A percentile compares a stretch with the other conserved stretches of the same genome.
Conservation (phyloP, 1,140 invertebrate genomes). For the Cydia amplana region DNA sequence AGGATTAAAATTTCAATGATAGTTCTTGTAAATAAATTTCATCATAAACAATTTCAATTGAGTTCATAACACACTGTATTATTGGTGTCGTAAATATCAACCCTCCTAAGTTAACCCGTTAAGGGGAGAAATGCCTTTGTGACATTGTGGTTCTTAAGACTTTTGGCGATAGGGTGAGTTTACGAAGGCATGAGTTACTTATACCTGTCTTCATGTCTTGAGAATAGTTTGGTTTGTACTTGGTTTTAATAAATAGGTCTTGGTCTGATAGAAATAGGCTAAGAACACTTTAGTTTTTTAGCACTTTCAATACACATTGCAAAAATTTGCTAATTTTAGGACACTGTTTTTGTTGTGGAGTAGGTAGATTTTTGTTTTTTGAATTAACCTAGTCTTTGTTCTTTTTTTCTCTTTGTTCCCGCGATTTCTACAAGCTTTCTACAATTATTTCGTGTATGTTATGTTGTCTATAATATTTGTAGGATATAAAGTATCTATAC, state of each 20-base stretch:
- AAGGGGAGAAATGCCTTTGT: constrained; percentile 9
- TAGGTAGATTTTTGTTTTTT: too few relatives aligned
- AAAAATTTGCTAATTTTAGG: too few relatives aligned
- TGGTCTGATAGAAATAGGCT: background rate
- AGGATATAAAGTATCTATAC: too few relatives aligned
- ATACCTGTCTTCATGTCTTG: constrained; percentile 5
- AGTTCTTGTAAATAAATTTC: background rate
- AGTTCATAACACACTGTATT: constrained; percentile 54
- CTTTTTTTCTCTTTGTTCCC: too few relatives aligned
- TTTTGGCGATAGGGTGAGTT: constrained; percentile 40
- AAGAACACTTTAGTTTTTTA: too few relatives aligned
- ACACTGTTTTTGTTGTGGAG: too few relatives aligned
- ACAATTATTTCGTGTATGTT: too few relatives aligned
- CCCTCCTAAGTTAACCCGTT: constrained; percentile 35
- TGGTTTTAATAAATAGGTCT: background rate
- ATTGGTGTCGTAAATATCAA: constrained; percentile 63
- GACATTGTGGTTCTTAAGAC: background rate
- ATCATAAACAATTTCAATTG: constrained; percentile 1
- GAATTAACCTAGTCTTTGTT: too few relatives aligned
- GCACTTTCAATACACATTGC: too few relatives aligned
- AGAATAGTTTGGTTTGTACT: background rate
- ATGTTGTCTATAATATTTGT: too few relatives aligned
- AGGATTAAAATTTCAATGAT: background rate
- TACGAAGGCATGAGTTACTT: constrained; percentile 56
- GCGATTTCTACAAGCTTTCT: too few relatives aligned